A percentile compares a stretch with the other conserved stretches of the same genome.
Conservation (phyloP, 2,888 invertebrate genomes). For the Amphimallon solstitiale region DNA sequence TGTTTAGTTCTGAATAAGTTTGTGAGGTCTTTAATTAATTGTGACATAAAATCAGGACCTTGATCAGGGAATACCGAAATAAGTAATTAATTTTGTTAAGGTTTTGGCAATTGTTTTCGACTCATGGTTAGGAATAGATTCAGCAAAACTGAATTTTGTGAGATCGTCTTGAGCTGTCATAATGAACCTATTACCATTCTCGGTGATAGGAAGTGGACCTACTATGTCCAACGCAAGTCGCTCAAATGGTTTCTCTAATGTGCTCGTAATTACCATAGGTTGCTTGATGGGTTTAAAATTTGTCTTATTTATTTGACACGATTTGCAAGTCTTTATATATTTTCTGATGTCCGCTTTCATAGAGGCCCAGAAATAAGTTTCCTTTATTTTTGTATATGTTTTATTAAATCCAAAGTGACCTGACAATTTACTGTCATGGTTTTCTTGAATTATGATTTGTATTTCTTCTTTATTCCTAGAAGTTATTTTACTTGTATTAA, state of each 20-base stretch:
- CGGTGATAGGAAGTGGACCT: conserved; percentile 52
- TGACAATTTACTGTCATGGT: conserved; percentile 19
- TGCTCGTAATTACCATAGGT: conserved; percentile 48
- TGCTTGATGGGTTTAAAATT: no score
- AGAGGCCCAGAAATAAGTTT: conserved; percentile 46
- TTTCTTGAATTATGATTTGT: conserved; percentile 3
- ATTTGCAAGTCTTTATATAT: conserved; percentile 44
- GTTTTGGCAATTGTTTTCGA: conserved; percentile 52
- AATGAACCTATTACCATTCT: conserved; percentile 53
- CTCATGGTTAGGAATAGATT: conserved; percentile 53
- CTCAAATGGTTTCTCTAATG: conserved; percentile 48
- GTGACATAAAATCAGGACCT: conserved; percentile 45
- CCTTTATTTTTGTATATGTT: conserved; percentile 42
- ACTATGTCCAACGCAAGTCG: conserved; percentile 53
- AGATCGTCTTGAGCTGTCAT: conserved; percentile 55
- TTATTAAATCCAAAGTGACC: conserved; percentile 43
- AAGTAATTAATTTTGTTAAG: conserved; percentile 46
- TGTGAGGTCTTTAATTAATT: conserved; percentile 43
- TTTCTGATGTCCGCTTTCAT: conserved; percentile 44
- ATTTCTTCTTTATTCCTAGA: conserved; percentile 25
- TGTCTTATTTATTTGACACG: conserved; percentile 50
- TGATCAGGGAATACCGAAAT: conserved; percentile 45
- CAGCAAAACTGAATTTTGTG: conserved; percentile 54
- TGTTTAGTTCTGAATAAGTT: conserved; percentile 46
- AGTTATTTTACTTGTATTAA: conserved; percentile 2